Evolutionary conservation across 2,113 vertebrate species (phyloP).

Genomic region (Arenaria interpres): DNA sequence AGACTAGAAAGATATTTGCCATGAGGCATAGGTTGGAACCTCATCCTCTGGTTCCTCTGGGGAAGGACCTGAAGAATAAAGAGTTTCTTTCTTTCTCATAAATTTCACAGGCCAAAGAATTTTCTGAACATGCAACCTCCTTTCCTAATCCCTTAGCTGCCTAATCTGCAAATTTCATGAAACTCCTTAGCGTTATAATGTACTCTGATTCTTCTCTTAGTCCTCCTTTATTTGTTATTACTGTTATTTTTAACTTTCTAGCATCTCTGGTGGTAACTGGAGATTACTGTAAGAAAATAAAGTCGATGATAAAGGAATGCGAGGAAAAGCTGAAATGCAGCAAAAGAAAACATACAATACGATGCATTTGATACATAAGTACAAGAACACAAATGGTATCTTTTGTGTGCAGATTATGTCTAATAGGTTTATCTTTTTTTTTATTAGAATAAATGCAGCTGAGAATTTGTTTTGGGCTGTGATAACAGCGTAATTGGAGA

Average conservation of each 20-base stretch:
- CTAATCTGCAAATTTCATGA: constrained; percentile 9
- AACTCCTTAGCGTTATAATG: neutral
- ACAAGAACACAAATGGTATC: neutral
- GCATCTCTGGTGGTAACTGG: neutral
- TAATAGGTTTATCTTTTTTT: neutral
- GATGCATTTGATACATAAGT: neutral
- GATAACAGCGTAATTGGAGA: neutral
- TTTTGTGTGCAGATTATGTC: neutral
- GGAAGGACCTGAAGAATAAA: neutral
- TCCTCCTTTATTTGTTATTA: neutral
- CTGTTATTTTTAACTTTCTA: neutral
- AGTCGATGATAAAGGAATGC: neutral
- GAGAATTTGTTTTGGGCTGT: neutral
- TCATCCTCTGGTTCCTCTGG: neutral
- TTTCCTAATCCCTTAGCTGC: neutral
- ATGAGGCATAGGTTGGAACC: neutral
- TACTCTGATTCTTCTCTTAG: neutral
- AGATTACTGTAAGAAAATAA: constrained; percentile 23
- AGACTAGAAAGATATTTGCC: neutral
- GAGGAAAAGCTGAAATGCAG: neutral
- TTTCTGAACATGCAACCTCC: neutral
- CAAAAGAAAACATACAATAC: neutral
- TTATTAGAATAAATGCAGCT: neutral
- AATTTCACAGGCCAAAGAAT: neutral
- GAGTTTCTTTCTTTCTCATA: neutral